Evolutionary conservation across 2,888 invertebrate species (phyloP).

Genomic region (Polyploca ridens): DNA sequence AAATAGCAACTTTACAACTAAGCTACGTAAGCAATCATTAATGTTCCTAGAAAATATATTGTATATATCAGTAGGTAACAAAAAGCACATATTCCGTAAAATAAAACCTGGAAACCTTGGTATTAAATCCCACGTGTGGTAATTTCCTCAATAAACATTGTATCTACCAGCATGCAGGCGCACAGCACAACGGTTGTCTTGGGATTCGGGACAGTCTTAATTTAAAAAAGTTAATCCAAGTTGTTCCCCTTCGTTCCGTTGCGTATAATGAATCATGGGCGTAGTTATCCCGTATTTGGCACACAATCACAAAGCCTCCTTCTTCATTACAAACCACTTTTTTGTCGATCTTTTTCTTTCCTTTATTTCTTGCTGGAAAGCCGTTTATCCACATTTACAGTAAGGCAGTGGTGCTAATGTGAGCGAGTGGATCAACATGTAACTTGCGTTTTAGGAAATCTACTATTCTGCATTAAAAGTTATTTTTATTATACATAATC

Average conservation of each 20-base stretch:
- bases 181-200: constrained; percentile 43
- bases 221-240: constrained; percentile 48
- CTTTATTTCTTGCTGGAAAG: constrained; percentile 44
- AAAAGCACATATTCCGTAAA: no score
- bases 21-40: no score
- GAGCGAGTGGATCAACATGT: background rate
- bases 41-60: no score
- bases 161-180: constrained; percentile 17
- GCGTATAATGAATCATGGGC: constrained; percentile 51
- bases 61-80: no score
- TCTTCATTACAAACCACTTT: constrained; percentile 56
- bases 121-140: background rate
- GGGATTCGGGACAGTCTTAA: constrained; percentile 39
- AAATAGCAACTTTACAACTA: no score
- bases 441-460: constrained; percentile 13
- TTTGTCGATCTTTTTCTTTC: constrained; percentile 20
- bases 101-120: background rate
- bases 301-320: constrained; percentile 53
- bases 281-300: constrained; percentile 56
- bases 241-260: constrained; percentile 35
- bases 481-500: no score
- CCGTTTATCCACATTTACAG: constrained; percentile 43
- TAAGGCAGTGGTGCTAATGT: constrained; percentile 22
- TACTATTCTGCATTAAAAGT: constrained; percentile 14
- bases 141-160: background rate